A percentile compares a stretch with the other conserved stretches of the same genome.
Evolutionary conservation across 2,888 invertebrate genomes (phyloP).

Genomic region (Agriopis marginaria): DNA sequence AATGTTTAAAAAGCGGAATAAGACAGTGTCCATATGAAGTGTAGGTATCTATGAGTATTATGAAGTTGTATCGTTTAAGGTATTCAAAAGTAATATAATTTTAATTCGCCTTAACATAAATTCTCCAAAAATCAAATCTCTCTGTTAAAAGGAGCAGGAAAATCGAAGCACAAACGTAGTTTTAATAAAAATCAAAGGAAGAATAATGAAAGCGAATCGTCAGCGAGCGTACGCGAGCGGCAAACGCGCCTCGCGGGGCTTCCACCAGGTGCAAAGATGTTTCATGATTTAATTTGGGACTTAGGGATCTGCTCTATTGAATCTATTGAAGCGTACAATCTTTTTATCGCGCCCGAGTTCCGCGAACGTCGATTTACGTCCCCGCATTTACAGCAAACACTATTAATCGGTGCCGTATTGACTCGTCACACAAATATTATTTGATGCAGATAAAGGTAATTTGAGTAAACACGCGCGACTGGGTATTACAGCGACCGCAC

Average conservation of each 20-base stretch:
- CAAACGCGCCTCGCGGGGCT: constrained; percentile 68
- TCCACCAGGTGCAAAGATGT: constrained; percentile 82
- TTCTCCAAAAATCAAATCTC: constrained; percentile 37
- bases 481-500: constrained; percentile 42
- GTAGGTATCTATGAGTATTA: no score
- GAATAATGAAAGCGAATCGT: constrained; percentile 74
- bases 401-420: constrained; percentile 46
- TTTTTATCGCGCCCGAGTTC: constrained; percentile 71
- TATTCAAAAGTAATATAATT: not conserved
- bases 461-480: constrained; percentile 36
- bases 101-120: not conserved
- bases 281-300: constrained; percentile 86
- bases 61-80: not conserved
- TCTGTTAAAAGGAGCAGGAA: constrained; percentile 21
- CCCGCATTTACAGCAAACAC: constrained; percentile 48
- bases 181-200: constrained; percentile 63
- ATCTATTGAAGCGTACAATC: constrained; percentile 82
- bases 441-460: constrained; percentile 37
- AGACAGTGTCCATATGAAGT: constrained; percentile 1
- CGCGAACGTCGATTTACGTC: constrained; percentile 59
- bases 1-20: constrained; percentile 49
- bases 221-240: constrained; percentile 62
- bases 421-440: constrained; percentile 44
- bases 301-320: constrained; percentile 83
- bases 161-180: constrained; percentile 42